Evolutionary conservation across 1,140 invertebrate species (phyloP), one percentile per base, ranked within the genome.

Genomic region (Agraylea sexmaculata): DNA sequence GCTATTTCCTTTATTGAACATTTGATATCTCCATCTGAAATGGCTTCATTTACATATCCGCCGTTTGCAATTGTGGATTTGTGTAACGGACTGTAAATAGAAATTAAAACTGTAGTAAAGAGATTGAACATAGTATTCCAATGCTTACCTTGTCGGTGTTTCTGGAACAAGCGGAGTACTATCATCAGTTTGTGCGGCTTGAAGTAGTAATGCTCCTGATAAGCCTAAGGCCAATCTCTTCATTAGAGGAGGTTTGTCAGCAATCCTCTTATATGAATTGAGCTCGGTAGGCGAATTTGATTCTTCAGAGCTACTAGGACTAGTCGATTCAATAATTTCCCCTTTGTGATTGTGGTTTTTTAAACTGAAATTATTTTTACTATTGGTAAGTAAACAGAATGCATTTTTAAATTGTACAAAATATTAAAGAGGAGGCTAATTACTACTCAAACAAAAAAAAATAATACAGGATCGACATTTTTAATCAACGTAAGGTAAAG

Each of bases 271-370:
- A 59, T 84, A 87, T 51, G 83, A 83, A 66, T 87, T 87, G 47
- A 87, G 70, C 64, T 87, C 84, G 29, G 84, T 86, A n/a, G 84
- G 84, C 17, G 84, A 88, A 62, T 83, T 84, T 55, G 81, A 84
- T 59, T 87, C 84, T 57, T 87, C 83, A 46, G 83, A 86, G 56
- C 79, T 82, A 31, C 80, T 82, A 13, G 80, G 80, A 51, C 75
- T 80, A 12, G 60, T 58, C 40, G 64, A 62, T 53, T 59, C 59
- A 40, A 66, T 62, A 46, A 57, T 55, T 45, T 61, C 57, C 55
- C 62, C 64, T 63, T 69, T 66, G 53, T 55, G 33, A 25, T 58
- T 57, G 53, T 55, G 23, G 56, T 61, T 47, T 59, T 67, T 55
- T 6, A 55, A 50, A 42, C 42, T 49, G 37, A 36, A 49, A 51